A percentile compares a stretch with the other conserved stretches of the same genome.
phyloP scores from a whole-genome alignment of 2,113 vertebrate genomes.

The Pygoscelis antarcticus region DNA sequence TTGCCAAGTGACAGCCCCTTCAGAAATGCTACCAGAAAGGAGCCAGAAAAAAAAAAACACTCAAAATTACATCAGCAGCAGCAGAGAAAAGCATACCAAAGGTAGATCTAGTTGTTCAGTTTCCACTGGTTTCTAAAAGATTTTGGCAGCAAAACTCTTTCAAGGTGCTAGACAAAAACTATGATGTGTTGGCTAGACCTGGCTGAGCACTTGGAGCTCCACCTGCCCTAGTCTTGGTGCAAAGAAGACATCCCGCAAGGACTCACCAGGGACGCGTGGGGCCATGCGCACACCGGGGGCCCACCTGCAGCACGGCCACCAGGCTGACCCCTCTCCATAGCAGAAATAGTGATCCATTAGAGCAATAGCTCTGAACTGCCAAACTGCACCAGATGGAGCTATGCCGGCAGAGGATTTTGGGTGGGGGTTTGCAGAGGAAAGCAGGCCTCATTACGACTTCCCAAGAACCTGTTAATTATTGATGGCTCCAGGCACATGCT shows the following conservation, averaged over 20 bases:
- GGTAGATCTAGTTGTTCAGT: neutral
- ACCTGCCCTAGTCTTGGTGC: neutral
- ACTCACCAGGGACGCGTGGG: rapidly evolving
- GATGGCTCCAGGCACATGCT: neutral
- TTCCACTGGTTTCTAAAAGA: neutral
- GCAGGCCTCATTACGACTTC: neutral
- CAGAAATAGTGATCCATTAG: neutral
- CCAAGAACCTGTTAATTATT: constrained; percentile 21
- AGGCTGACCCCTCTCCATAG: neutral
- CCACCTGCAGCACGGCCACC: rapidly evolving
- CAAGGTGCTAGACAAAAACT: neutral
- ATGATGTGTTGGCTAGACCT: neutral
- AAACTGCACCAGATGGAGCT: neutral
- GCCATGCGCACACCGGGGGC: neutral
- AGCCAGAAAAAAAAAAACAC: neutral
- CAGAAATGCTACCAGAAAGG: neutral
- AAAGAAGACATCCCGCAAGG: neutral
- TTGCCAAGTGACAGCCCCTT: neutral
- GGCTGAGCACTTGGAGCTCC: neutral
- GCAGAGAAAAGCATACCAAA: neutral
- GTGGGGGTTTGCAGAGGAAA: neutral
- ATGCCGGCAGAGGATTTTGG: neutral
- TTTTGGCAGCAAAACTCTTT: neutral
- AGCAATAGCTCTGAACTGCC: neutral
- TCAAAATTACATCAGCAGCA: neutral